Base-by-base conservation (phyloP, 1,140 invertebrate genomes). In the Bicyclus anynana region DNA sequence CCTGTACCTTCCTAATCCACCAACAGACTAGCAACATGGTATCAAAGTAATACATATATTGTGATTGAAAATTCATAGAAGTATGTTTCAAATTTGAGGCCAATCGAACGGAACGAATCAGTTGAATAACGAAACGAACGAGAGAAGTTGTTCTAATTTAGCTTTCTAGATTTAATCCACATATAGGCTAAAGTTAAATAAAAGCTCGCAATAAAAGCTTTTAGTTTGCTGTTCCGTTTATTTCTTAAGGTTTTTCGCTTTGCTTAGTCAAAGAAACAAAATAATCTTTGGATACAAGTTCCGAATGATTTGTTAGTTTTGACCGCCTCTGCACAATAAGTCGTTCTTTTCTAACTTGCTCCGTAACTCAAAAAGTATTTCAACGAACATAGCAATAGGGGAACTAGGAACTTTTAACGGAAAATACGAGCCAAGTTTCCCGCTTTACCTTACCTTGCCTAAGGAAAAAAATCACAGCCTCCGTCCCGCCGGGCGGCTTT, bases 351-450 rank as follows among this genome's bases (percentile, higher is more conserved):
- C 71, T 79, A 84, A 84, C 72, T 84, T 67, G 69, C 59, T 71
- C 62, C 67, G 72, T 78, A 81, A 82, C 69, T 82, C 75, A 67
- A 61, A 77, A 84, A 83, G 75, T 83, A 80, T 84, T 82, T 72
- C 71, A 60, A 77, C 66, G 65, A 82, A 67, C 73, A 78, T 69
- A 71, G 80, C 76, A 80, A 72, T 72, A 67, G 69, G 64, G 69
- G 65, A 44, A 16, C 17, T 44, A 44, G 64, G 61, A 84, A 85
- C 73, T 84, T 80, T 84, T 74, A 76, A 66, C 72, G 73, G 70
- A 79, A 84, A 84, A 85, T 85, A 79, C 78, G 80, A 77, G 74
- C 70, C 72, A 84, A 85, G 70, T 84, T 84, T 77, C 67, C 65
- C 72, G 51, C 67, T 80, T 84, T 84, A 78, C 75, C 73, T 79